Conservation (phyloP, 1,140 invertebrate genomes). For the Trichogramma pretiosum region DNA sequence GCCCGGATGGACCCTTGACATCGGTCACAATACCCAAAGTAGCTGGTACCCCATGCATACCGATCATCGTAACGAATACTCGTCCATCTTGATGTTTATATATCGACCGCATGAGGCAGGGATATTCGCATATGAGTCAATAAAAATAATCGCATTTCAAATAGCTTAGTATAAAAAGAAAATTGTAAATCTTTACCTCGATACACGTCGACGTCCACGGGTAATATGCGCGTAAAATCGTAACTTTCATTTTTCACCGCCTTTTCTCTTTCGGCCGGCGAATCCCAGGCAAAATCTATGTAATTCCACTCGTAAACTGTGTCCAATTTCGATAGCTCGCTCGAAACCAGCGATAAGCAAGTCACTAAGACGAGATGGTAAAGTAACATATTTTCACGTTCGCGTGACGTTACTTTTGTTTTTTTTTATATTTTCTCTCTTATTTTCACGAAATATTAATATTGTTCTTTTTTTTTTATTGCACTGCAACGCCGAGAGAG, state of each 20-base stretch:
- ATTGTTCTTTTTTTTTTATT: too few species aligned
- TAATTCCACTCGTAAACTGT: conserved; percentile 22
- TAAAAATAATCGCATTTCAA: not conserved
- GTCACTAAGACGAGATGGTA: not conserved
- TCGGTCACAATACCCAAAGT: not conserved
- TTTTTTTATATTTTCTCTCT: too few species aligned
- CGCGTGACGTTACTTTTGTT: too few species aligned
- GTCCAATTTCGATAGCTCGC: not conserved
- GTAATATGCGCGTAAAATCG: conserved; percentile 20
- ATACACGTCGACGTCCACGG: conserved; percentile 22
- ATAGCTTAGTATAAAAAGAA: too few species aligned
- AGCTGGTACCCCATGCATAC: not conserved
- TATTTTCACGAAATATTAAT: too few species aligned
- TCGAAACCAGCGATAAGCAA: not conserved
- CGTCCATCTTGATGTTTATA: not conserved
- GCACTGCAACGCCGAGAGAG: too few species aligned
- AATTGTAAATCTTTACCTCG: not conserved
- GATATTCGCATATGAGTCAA: not conserved
- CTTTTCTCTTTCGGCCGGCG: conserved; percentile 15
- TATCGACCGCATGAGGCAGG: not conserved
- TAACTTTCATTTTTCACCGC: conserved; percentile 50
- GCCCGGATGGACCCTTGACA: not conserved
- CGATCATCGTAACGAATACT: not conserved
- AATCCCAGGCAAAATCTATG: conserved; percentile 21
- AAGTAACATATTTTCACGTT: too few species aligned